Conservation (phyloP, 2,797 vertebrate species). For the Pseudochaenichthys georgianus region DNA sequence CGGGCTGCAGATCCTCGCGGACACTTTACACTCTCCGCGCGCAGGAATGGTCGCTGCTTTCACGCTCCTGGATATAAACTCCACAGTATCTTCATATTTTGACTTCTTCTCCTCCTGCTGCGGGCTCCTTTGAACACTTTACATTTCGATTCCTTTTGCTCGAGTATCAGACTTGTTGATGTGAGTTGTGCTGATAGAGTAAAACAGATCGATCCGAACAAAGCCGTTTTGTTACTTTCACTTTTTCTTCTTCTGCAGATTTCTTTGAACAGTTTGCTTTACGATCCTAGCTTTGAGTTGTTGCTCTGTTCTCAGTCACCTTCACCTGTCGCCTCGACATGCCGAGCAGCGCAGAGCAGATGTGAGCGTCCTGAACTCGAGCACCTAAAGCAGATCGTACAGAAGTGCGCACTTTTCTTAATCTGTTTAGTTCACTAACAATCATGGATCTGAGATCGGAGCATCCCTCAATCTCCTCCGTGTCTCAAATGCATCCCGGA, state of each 20-base stretch:
- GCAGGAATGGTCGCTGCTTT: slow-evolving; percentile 57
- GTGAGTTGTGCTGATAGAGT: too few species aligned
- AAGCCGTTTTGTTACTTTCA: slow-evolving; percentile 42
- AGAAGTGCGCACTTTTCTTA: background rate
- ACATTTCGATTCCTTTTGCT: background rate
- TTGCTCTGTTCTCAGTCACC: background rate
- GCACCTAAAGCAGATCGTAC: background rate
- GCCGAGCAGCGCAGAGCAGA: slow-evolving; percentile 45
- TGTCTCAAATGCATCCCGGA: slow-evolving; percentile 85
- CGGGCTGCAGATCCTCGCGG: slow-evolving; percentile 79
- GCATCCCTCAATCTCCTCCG: slow-evolving; percentile 85
- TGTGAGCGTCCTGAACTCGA: slow-evolving; percentile 47
- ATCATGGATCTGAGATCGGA: slow-evolving; percentile 94
- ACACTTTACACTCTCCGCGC: slow-evolving; percentile 47
- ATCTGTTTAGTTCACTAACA: background rate
- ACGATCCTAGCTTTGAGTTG: background rate
- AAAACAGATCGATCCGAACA: too few species aligned
- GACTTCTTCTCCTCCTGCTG: background rate
- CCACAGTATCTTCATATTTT: slow-evolving; percentile 20
- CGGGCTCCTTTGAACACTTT: background rate
- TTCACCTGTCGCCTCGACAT: slow-evolving; percentile 66
- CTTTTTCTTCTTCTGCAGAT: background rate
- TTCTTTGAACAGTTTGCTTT: slow-evolving; percentile 22
- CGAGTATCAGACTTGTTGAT: background rate
- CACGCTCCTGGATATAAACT: slow-evolving; percentile 58